Percentiles rank a stretch among this genome's conserved stretches.
phyloP scores from a whole-genome alignment of 1,140 invertebrate genomes.

The Megathymus violae region DNA sequence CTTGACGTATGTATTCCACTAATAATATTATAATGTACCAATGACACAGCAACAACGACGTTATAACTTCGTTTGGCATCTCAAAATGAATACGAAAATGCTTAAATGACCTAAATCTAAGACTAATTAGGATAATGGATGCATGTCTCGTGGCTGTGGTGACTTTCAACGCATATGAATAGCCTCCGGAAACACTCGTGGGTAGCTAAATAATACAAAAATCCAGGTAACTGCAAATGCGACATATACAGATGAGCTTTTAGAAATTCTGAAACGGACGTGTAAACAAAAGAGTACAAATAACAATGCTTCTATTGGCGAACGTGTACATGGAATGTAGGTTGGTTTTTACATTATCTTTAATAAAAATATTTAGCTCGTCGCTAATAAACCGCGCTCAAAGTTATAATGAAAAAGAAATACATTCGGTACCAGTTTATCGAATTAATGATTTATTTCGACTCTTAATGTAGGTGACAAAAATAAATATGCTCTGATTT shows the following conservation, averaged over 20 bases:
- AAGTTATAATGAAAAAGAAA: too few species aligned
- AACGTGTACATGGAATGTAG: conserved; percentile 2
- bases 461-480: too few species aligned
- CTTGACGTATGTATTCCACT: too few species aligned
- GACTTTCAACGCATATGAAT: conserved; percentile 13
- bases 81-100: background rate
- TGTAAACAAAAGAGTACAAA: conserved; percentile 11
- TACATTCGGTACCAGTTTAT: too few species aligned
- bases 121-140: conserved; percentile 16
- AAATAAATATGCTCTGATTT: too few species aligned
- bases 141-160: background rate
- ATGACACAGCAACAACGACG: too few species aligned
- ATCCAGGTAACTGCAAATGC: conserved; percentile 10
- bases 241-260: conserved; percentile 23
- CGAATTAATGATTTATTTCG: too few species aligned
- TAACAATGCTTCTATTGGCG: conserved; percentile 15
- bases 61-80: background rate
- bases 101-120: background rate
- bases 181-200: conserved; percentile 4
- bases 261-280: conserved; percentile 17
- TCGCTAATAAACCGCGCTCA: too few species aligned
- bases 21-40: too few species aligned
- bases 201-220: conserved; percentile 4
- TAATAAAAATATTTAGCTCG: too few species aligned
- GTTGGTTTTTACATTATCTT: background rate